Evolutionary conservation across 2,888 invertebrate species (phyloP), one percentile per base, ranked within the genome.

Genomic region (Macrosoma leucophasiata): DNA sequence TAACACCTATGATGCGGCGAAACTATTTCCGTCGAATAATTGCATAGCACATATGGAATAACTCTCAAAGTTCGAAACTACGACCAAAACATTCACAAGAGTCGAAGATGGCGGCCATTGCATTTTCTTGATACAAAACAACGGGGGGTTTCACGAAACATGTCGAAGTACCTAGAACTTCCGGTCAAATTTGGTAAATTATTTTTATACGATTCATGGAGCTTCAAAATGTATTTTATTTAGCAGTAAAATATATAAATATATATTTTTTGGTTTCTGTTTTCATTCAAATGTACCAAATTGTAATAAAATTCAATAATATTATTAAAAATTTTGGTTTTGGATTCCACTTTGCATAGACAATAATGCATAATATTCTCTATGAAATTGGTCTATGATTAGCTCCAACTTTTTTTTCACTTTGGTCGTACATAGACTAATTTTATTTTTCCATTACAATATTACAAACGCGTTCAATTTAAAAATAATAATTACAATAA

Each of bases 51-150:
- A 59, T 56, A 58, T 40, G 63, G 74, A 75, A 73, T 64, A 72
- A 54, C 63, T 72, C 66, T 79, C 68, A 82, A 74, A 81, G 68
- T 77, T 52, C 61, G 72, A 66, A 81, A 82, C 79, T 84, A 81
- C 81, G 84, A 84, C 87, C 88, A 90, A 90, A 90, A 90, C 90
- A 90, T 90, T 89, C 88, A 89, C 89, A 88, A 89, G 89, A 90
- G 86, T 90, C 89, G 90, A 91, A 91, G 90, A 91, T 91, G 91
- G 91, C 91, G 90, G 91, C 91, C 90, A 91, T 91, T 90, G 87
- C 89, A 82, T 89, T 89, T 88, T 88, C 89, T 87, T 88, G 90
- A 90, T 91, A 90, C 91, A 91, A 91, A 90, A 82, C 84, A 84
- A 76, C 82, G 82, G 84, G 84, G 56, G 56, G 81, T 75, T 73